These are phyloP conservation scores for Acrocyrtus sp. DNA, from an alignment of 2,888 invertebrate genomes.

Conservation along the genomic window DNA sequence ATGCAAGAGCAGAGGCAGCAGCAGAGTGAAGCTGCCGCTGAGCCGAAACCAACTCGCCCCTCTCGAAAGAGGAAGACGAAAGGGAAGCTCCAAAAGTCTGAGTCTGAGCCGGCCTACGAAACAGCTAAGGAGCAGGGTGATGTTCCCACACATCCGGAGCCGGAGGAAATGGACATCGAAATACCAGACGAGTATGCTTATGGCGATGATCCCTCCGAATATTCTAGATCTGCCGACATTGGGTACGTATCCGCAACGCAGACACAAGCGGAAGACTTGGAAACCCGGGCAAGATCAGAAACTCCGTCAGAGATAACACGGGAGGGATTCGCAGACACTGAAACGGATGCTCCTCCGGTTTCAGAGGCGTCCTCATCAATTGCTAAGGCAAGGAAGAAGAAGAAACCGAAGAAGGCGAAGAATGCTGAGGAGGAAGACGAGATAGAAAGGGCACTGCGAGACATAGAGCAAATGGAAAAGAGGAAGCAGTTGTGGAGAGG, in stretches of 20 bases:
- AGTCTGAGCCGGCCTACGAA: constrained; percentile 16
- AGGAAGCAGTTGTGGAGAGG: neutral
- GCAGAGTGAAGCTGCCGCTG: neutral
- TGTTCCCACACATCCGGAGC: too few relatives aligned
- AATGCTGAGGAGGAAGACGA: constrained; percentile 54
- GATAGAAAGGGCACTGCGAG: constrained; percentile 56
- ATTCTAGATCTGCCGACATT: constrained; percentile 30
- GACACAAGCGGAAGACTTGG: constrained; percentile 7
- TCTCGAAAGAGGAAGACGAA: constrained; percentile 37
- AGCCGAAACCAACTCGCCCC: constrained; percentile 22
- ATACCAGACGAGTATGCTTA: constrained; percentile 28
- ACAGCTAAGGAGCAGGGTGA: too few relatives aligned
- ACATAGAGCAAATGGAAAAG: constrained; percentile 53
- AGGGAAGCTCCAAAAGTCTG: constrained; percentile 17
- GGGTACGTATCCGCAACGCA: constrained; percentile 23
- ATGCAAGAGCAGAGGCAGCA: constrained; percentile 1
- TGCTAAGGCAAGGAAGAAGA: constrained; percentile 49
- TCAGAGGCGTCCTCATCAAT: constrained; percentile 19
- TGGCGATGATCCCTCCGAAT: constrained; percentile 24
- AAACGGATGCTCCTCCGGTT: constrained; percentile 33
- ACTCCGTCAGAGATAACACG: constrained; percentile 40
- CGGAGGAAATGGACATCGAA: constrained; percentile 36
- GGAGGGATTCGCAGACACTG: constrained; percentile 40
- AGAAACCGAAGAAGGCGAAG: constrained; percentile 49
- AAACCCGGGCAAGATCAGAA: constrained; percentile 28